phyloP scores from a whole-genome alignment of 1,140 invertebrate genomes.

The Drosophila tristis region DNA sequence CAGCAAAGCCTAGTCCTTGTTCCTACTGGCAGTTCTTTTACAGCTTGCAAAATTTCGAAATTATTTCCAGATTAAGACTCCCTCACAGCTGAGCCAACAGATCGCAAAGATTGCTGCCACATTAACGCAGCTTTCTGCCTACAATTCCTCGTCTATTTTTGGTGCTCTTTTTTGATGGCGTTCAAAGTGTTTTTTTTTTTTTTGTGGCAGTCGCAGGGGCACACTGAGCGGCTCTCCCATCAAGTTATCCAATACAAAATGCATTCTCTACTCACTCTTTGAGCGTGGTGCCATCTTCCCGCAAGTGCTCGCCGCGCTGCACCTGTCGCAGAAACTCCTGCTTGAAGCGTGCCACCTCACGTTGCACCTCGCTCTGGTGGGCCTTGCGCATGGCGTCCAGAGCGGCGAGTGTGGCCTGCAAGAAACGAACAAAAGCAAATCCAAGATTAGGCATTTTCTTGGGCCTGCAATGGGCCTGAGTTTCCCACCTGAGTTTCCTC shows the following conservation, averaged over 20 bases:
- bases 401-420: constrained; percentile 89
- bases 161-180: too few species aligned
- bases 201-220: too few species aligned
- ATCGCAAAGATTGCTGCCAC: too few species aligned
- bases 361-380: constrained; percentile 95
- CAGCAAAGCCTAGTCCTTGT: too few species aligned
- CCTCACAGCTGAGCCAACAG: too few species aligned
- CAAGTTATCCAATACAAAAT: not conserved
- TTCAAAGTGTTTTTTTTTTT: too few species aligned
- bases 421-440: constrained; percentile 1
- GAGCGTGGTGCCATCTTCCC: constrained; percentile 63
- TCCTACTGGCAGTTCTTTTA: too few species aligned
- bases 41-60: too few species aligned
- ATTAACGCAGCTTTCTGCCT: too few species aligned
- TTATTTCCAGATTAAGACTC: too few species aligned
- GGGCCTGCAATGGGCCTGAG: not conserved
- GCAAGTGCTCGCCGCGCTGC: constrained; percentile 85
- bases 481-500: constrained; percentile 91
- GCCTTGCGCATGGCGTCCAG: constrained; percentile 96
- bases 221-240: too few species aligned
- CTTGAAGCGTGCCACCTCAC: constrained; percentile 94
- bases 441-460: not conserved
- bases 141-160: too few species aligned
- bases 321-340: constrained; percentile 92
- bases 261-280: constrained; percentile 69